Base-by-base conservation (phyloP, 2,797 vertebrate species). In the Anguilla pacifica region DNA sequence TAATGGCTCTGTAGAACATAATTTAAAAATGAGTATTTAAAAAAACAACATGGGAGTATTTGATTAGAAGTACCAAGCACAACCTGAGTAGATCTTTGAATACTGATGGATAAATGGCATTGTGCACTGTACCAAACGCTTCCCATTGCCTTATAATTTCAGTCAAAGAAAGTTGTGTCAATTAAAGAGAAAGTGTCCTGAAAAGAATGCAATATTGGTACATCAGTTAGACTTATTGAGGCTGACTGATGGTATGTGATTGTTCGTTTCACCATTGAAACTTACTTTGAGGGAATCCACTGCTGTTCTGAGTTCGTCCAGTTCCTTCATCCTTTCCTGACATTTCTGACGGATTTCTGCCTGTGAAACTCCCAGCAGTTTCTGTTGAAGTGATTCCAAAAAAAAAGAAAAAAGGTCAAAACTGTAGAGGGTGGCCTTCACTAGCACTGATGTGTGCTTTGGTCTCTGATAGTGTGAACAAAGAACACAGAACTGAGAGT, bases 321-420 rank as follows among this genome's bases (percentile, higher is more conserved):
- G 90, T 90, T 97, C 97, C 89, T 96, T 97, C 90, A 96, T 91
- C 72, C 96, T 95, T 89, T 97, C 97, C 19, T 95, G 96, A 87
- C 96, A 96, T 95, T 96, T 97, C 88, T 95, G 93, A 89, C 92
- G 96, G 86, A 97, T 97, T 92, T 97, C 97, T 1, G 97, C 93
- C 87, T 96, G 94, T 53, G 96, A 94, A 7, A 95, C 91, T 92
- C 96, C 97, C 91, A 96, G 92, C 86, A 97, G 94, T 96, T 97
- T 97, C 97, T 97, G 93, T 82, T 87, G 83, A 88, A 39, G n/a
- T 51, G 90, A 89, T 25, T 9, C 81, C 72, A 84, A 22, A 88
- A 59, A 59, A 64, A 88, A 59, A 61, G 49, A 17, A 22, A 31
- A 77, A 59, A 57, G 35, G 83, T 70, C 22, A 57, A 59, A 88